Evolutionary conservation across 1,140 invertebrate genomes (phyloP).

Genomic region (Camponotus floridanus): DNA sequence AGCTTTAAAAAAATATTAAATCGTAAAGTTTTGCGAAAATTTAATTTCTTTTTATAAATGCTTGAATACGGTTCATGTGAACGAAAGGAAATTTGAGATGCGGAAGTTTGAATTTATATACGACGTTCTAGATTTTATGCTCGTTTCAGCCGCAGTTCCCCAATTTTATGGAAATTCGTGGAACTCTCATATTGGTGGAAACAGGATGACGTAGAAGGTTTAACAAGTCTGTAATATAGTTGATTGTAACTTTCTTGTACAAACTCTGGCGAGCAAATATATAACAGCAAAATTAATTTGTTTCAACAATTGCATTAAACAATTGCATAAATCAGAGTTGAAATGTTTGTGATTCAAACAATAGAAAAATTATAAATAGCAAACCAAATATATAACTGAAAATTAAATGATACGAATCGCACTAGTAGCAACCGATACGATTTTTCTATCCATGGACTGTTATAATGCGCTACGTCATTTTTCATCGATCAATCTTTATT

Average conservation of each 20-base stretch:
- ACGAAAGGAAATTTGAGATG: slow-evolving; percentile 54
- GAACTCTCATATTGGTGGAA: slow-evolving; percentile 45
- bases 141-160: slow-evolving; percentile 50
- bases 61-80: slow-evolving; percentile 22
- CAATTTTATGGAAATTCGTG: slow-evolving; percentile 61
- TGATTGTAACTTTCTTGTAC: neutral
- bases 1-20: slow-evolving; percentile 3
- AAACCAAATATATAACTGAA: neutral
- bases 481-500: slow-evolving; percentile 56
- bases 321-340: neutral
- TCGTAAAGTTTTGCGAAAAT: slow-evolving; percentile 37
- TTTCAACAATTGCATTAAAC: neutral
- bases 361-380: neutral
- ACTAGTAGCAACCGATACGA: neutral
- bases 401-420: neutral
- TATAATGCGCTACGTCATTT: slow-evolving; percentile 4
- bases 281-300: neutral
- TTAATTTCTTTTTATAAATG: slow-evolving; percentile 57
- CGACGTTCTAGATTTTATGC: slow-evolving; percentile 56
- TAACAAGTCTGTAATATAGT: slow-evolving; percentile 49
- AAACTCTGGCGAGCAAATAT: neutral
- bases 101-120: slow-evolving; percentile 58
- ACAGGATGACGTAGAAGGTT: slow-evolving; percentile 24
- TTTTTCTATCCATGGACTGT: slow-evolving; percentile 16
- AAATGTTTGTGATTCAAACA: neutral